phyloP scores from a whole-genome alignment of 2,113 vertebrate genomes.

The Takifugu flavidus region DNA sequence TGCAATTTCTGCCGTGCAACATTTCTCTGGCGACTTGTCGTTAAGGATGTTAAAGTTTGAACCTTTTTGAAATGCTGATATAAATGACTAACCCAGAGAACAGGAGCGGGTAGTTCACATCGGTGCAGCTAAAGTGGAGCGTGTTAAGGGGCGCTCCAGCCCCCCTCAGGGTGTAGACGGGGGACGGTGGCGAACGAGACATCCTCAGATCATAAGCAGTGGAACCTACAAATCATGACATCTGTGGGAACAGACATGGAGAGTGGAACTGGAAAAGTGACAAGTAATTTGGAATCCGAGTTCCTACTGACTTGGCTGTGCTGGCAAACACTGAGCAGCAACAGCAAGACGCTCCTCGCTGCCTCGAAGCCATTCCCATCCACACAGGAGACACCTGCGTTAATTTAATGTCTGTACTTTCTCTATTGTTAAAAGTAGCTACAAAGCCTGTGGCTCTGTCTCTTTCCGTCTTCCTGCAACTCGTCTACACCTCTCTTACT shows the following conservation, averaged over 20 bases:
- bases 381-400: conserved; percentile 29
- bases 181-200: conserved; percentile 79
- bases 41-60: not conserved
- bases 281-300: too few relatives aligned
- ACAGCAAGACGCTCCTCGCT: conserved; percentile 9
- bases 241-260: conserved; percentile 8
- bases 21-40: too few relatives aligned
- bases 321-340: conserved; percentile 32
- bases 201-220: conserved; percentile 46
- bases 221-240: not conserved
- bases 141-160: conserved; percentile 79
- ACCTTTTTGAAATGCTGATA: not conserved
- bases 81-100: conserved; percentile 85
- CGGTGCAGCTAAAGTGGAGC: conserved; percentile 79
- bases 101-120: conserved; percentile 71
- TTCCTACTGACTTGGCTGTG: not conserved
- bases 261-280: not conserved
- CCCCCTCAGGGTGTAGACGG: conserved; percentile 86
- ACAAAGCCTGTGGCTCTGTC: conserved; percentile 53
- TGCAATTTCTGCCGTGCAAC: too few relatives aligned
- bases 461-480: conserved; percentile 25
- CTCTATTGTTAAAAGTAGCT: conserved; percentile 52
- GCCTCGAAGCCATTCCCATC: conserved; percentile 24
- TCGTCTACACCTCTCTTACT: conserved; percentile 61
- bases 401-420: conserved; percentile 41